Base-by-base conservation (phyloP, 2,888 invertebrate species). In the Lochmaea crataegi region DNA sequence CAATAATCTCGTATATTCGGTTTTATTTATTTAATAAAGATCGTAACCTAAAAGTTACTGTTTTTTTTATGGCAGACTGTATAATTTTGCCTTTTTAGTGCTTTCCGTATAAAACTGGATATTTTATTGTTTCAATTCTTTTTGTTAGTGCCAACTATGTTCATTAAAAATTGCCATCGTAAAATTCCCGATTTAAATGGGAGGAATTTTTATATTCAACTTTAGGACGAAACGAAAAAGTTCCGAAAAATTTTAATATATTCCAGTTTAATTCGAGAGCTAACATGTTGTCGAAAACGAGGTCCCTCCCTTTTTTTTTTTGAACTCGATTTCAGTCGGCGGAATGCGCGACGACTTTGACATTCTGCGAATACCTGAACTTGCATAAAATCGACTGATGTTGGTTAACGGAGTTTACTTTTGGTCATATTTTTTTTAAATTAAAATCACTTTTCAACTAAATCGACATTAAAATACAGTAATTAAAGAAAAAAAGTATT, bases 211-310 rank as follows among this genome's bases (percentile, higher is more conserved):
- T 68, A 26, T 41, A 26, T 68, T 58, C 32, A 45, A 22, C 32
- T 58, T 58, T 58, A 4, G 58, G 32, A 22, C 32, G 2, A 57
- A 56, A 56, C 12, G 66, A 66, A 60, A 58, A 67, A 67, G 45
- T 22, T 26, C 48, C 26, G n/a, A 68, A 61, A 61, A 61, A 51
- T 60, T 68, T 68, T 38, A 51, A 68, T 68, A 68, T 61, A 68
- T 68, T 68, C 53, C 48, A n/a, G 32, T 32, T 58, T 32, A 32
- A 32, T 32, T 32, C 26, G 26, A 32, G 57, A 42, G 67, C 56
- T 42, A 66, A 67, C 67, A 68, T 42, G 68, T 16, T 26, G 68
- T 58, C 48, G 60, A 60, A 58, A 68, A 68, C 60, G 32, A 58
- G 58, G 22, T 60, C 26, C 45, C 11, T 26, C 45, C 26, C n/a